Conservation (phyloP, 2,797 vertebrate genomes). For the Premnoplex brunnescens region DNA sequence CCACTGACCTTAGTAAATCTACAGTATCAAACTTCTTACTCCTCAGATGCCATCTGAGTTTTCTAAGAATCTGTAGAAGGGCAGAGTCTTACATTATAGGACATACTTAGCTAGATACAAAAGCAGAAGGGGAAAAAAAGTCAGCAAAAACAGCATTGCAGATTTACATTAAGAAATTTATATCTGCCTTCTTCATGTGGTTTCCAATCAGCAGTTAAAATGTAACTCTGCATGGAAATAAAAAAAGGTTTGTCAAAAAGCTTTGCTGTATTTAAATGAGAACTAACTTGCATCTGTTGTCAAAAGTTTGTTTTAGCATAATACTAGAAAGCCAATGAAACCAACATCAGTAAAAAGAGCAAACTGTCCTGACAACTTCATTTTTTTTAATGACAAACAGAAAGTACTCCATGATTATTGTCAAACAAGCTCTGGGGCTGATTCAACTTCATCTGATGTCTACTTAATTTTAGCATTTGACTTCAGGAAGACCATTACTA, state of each 20-base stretch:
- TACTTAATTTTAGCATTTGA: neutral
- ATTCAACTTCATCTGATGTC: neutral
- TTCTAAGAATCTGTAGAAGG: neutral
- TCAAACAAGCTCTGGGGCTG: neutral
- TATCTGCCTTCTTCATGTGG: neutral
- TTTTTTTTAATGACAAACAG: conserved; percentile 27
- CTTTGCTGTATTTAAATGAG: neutral
- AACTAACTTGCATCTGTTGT: neutral
- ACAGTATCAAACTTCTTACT: neutral
- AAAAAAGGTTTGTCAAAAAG: neutral
- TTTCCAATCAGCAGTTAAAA: conserved; percentile 4
- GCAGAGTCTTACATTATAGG: neutral
- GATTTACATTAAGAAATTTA: neutral
- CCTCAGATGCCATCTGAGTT: neutral
- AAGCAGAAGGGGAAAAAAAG: neutral
- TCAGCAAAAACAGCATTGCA: neutral
- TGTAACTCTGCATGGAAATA: neutral
- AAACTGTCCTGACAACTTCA: neutral
- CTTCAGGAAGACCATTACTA: neutral
- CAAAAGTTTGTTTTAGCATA: conserved; percentile 1
- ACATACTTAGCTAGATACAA: conserved; percentile 8
- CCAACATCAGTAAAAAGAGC: neutral
- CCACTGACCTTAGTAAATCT: neutral
- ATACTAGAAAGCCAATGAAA: neutral
- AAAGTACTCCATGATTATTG: neutral